Percentiles rank a stretch among this genome's conserved stretches.
Conservation (phyloP, 53 echinoderm and acorn worm genomes). For the Arbacia lixula region DNA sequence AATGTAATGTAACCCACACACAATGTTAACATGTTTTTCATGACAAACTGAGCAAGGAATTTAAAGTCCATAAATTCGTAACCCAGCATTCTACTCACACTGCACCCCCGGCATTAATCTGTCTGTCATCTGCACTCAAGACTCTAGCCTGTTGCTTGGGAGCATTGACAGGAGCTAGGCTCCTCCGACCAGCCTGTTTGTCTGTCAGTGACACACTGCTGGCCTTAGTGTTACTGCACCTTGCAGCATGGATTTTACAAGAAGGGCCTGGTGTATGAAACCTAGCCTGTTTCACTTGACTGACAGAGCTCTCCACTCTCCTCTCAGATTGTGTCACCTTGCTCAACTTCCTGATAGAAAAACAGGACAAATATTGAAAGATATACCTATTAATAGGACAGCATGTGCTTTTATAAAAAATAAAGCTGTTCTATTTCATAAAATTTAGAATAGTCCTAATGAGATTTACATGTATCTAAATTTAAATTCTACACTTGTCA, state of each 20-base stretch:
- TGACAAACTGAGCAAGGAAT: too few relatives aligned
- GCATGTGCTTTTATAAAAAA: too few relatives aligned
- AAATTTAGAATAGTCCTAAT: too few relatives aligned
- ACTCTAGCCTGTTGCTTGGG: not conserved
- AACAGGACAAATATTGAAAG: not conserved
- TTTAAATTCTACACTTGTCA: too few relatives aligned
- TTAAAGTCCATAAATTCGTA: not conserved
- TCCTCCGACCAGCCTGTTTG: constrained; percentile 37
- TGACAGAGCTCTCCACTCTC: not conserved
- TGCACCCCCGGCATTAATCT: not conserved
- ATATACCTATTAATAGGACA: not conserved
- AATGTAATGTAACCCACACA: too few relatives aligned
- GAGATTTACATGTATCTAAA: too few relatives aligned
- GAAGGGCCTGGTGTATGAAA: constrained; percentile 27
- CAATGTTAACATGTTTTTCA: too few relatives aligned
- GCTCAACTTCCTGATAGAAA: not conserved
- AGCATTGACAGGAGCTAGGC: constrained; percentile 33
- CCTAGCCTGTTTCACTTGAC: not conserved
- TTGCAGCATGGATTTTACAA: not conserved
- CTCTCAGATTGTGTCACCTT: constrained; percentile 26
- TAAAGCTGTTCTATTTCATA: too few relatives aligned
- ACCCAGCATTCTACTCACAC: not conserved
- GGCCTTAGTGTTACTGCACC: not conserved
- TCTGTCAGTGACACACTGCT: not conserved
- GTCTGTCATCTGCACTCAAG: not conserved